A percentile compares a stretch with the other conserved stretches of the same genome.
These are phyloP conservation scores for Apodemus sylvaticus DNA, from an alignment of 2,113 vertebrate species.

Conservation along the genomic window DNA sequence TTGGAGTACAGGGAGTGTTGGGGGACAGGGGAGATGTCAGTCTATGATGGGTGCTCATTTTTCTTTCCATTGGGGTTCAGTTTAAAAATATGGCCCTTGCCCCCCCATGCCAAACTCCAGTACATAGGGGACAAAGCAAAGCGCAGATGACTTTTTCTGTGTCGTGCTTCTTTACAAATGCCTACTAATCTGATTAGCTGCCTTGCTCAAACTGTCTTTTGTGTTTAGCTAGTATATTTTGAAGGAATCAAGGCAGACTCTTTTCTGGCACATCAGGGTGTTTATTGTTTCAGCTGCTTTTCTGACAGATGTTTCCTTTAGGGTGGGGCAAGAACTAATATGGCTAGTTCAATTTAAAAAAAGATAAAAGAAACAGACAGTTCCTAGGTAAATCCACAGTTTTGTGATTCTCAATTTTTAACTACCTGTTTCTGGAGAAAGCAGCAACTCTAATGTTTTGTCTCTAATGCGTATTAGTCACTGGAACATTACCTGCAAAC, in stretches of 20 bases:
- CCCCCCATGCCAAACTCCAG: not conserved
- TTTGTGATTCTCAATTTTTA: conserved; percentile 54
- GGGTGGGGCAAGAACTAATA: conserved; percentile 55
- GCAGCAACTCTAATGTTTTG: not conserved
- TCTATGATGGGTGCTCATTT: not conserved
- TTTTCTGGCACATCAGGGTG: conserved; percentile 60
- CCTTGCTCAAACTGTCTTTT: conserved; percentile 49
- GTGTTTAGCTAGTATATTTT: conserved; percentile 65
- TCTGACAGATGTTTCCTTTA: conserved; percentile 72
- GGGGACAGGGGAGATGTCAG: not conserved
- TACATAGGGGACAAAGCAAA: not conserved
- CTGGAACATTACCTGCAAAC: not conserved
- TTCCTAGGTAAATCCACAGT: not conserved
- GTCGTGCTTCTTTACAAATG: conserved; percentile 47
- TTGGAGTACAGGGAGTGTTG: no score
- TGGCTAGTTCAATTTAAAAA: conserved; percentile 55
- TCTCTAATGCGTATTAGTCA: not conserved
- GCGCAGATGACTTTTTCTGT: conserved; percentile 43
- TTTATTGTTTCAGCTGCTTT: conserved; percentile 72
- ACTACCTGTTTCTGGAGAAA: not conserved
- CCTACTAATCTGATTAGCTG: conserved; percentile 57
- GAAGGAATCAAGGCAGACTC: conserved; percentile 36
- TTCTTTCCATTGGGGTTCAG: not conserved
- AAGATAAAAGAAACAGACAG: not conserved
- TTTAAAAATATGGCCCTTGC: conserved; percentile 13